Base-by-base conservation (phyloP, 2,797 vertebrate genomes). In the Gastrophryne carolinensis region DNA sequence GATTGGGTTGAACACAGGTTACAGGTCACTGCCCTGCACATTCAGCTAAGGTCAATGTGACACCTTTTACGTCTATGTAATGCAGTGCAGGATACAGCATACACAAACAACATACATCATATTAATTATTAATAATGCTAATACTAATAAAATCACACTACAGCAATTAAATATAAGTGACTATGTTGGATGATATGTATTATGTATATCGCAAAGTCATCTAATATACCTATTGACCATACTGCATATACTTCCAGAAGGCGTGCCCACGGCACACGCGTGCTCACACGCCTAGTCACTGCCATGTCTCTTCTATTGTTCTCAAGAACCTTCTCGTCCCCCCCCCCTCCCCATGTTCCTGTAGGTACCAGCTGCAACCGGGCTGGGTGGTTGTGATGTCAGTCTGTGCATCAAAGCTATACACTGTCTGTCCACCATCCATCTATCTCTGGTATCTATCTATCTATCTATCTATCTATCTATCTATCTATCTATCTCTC, bases 281-380 rank as follows among this genome's bases (percentile, higher is more conserved):
- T 73, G 65, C 64, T 73, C 62, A 4, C 41, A 66, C 72, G 62
- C 66, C 67, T 68, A 77, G 44, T 37, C 44, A 34, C 50, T 57
- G 75, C 67, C 67, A 77, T 71, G 30, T 77, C 67, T 71, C 60
- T 34, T 77, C 75, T 77, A 77, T 77, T 77, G 75, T 77, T 77
- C 75, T 77, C 75, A 71, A 77, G 67, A 67, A 76, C 53, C 69
- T 47, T 61, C 73, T 53, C 74, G 52, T 57, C 73, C 53, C 44
- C 32, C 6, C 35, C 54, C 23, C 58, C 56, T 26, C 60, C 23
- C 37, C 63, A 66, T 68, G 58, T 57, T 57, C 63, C 41, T 67
- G 60, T 73, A 65, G 69, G 69, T 73, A 72, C 71, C 69, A 72
- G 69, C 69, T 58, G 62, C 30, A 56, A 37, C 52, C 47, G 52